Percentiles rank a stretch among this genome's conserved stretches.
Evolutionary conservation across 2,888 invertebrate species (phyloP).

Genomic region (Mystacides longicornis): DNA sequence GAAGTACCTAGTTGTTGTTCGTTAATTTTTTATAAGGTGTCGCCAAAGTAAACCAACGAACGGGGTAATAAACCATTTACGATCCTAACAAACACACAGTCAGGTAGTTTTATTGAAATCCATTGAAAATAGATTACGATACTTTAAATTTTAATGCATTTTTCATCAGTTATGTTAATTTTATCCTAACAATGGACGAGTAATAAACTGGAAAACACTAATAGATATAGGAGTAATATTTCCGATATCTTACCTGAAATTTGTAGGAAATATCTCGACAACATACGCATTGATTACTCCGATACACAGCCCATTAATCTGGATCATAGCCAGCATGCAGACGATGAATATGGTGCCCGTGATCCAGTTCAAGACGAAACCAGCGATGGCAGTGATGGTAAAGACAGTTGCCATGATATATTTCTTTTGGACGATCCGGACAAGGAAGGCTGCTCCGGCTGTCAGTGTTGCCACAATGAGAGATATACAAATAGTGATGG

Average conservation of each 20-base stretch:
- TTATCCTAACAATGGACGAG: no score
- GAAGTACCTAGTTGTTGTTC: no score
- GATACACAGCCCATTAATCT: conserved; percentile 36
- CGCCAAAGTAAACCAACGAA: no score
- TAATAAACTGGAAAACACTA: no score
- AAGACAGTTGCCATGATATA: conserved; percentile 34
- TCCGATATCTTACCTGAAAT: conserved; percentile 37
- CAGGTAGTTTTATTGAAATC: no score
- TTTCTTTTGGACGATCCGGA: conserved; percentile 40
- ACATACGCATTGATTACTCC: conserved; percentile 44
- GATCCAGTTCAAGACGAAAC: conserved; percentile 38
- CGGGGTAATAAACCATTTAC: no score
- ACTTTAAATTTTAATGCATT: no score
- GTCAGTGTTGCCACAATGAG: conserved; percentile 35
- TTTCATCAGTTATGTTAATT: no score
- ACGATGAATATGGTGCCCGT: conserved; percentile 38
- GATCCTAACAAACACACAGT: no score
- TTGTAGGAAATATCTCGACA: conserved; percentile 43
- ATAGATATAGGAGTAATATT: background rate
- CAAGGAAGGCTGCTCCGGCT: conserved; percentile 33
- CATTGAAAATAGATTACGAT: no score
- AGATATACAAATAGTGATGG: conserved; percentile 37
- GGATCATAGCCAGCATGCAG: conserved; percentile 36
- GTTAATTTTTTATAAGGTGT: no score
- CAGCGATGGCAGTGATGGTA: conserved; percentile 35